A percentile compares a stretch with the other conserved stretches of the same genome.
These are phyloP conservation scores for Plemyria rubiginata DNA, from an alignment of 2,888 invertebrate genomes.

Conservation along the genomic window DNA sequence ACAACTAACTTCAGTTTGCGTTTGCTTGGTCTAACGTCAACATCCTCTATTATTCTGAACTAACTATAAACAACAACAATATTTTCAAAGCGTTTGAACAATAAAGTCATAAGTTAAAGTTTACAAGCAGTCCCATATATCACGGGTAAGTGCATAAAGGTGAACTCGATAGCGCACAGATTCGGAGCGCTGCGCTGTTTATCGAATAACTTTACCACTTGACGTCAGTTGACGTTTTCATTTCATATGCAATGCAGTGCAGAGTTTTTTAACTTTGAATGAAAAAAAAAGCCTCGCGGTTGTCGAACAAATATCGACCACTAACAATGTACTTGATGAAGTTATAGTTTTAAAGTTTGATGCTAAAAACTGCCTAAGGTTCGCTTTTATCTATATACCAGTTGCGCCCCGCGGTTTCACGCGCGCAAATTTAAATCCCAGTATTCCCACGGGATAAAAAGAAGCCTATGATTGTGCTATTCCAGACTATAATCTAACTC, in stretches of 20 bases:
- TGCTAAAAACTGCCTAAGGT: too few species aligned
- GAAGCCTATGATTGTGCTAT: too few species aligned
- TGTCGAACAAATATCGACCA: too few species aligned
- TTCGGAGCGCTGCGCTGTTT: constrained; percentile 48
- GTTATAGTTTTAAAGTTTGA: too few species aligned
- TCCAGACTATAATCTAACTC: too few species aligned
- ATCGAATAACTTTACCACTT: constrained; percentile 55
- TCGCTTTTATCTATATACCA: too few species aligned
- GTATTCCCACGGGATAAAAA: too few species aligned
- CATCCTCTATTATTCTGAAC: constrained; percentile 1
- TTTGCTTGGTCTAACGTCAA: neutral
- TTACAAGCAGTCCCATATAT: constrained; percentile 21
- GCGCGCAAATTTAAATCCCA: too few species aligned
- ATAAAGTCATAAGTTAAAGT: constrained; percentile 29
- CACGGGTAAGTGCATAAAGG: constrained; percentile 17
- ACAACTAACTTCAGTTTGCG: neutral
- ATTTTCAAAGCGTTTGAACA: constrained; percentile 22
- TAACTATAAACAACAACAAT: constrained; percentile 11
- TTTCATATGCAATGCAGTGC: constrained; percentile 39
- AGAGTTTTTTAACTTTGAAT: neutral
- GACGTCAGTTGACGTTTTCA: constrained; percentile 50
- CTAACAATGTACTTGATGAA: too few species aligned
- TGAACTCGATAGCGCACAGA: constrained; percentile 28
- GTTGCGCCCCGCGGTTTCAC: too few species aligned
- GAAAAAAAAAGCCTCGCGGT: too few species aligned